Evolutionary conservation across 2,113 vertebrate genomes (phyloP).

Genomic region (Zosterops hypoxanthus): DNA sequence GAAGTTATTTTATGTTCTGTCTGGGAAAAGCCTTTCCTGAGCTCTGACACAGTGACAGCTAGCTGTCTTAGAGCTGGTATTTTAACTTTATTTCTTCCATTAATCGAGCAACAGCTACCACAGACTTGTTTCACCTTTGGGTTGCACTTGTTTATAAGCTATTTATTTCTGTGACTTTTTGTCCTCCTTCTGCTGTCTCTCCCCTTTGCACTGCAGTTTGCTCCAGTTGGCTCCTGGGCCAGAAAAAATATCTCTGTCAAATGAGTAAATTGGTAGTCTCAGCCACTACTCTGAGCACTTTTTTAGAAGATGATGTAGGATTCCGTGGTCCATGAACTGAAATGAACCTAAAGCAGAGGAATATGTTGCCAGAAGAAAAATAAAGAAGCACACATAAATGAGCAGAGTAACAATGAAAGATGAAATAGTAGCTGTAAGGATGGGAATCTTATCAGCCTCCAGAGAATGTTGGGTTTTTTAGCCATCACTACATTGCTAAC

Average conservation of each 20-base stretch:
- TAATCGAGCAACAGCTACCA: background rate
- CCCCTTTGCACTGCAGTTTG: background rate
- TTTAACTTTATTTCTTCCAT: slow-evolving; percentile 43
- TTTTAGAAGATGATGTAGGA: background rate
- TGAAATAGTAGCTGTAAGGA: slow-evolving; percentile 40
- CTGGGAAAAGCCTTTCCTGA: background rate
- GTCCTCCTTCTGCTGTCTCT: background rate
- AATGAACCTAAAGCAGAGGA: background rate
- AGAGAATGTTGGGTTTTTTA: background rate
- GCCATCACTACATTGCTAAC: background rate
- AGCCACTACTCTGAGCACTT: background rate
- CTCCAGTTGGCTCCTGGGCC: background rate
- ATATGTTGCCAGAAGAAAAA: background rate
- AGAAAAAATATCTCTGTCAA: background rate
- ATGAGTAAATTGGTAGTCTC: background rate
- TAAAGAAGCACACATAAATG: background rate
- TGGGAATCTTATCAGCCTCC: slow-evolving; percentile 1
- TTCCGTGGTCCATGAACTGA: background rate
- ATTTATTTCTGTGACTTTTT: slow-evolving; percentile 40
- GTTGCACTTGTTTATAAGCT: slow-evolving; percentile 21
- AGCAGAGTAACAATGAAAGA: slow-evolving; percentile 43
- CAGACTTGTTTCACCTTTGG: slow-evolving; percentile 32
- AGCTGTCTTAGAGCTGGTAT: background rate
- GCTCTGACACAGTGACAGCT: background rate
- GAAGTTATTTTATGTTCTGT: slow-evolving; percentile 2